phyloP scores from a whole-genome alignment of 2,797 vertebrate genomes.

The Sebastes dallii region DNA sequence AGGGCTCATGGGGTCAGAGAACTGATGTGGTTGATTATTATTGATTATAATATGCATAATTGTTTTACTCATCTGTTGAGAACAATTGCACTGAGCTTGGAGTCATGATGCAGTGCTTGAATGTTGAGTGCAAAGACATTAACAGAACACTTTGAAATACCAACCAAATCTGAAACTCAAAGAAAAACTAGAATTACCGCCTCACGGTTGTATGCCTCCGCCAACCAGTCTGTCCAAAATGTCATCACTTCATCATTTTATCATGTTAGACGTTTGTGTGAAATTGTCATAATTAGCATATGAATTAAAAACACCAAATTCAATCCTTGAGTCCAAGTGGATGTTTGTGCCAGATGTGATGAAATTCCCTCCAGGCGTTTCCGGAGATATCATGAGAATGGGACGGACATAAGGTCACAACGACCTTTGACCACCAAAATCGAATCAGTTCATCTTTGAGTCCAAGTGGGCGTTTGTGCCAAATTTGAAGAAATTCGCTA shows the following conservation, averaged over 20 bases:
- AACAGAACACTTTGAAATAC: conserved; percentile 2
- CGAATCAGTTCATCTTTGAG: no score
- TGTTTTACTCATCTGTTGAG: conserved; percentile 35
- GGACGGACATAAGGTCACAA: no score
- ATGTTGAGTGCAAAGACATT: not conserved
- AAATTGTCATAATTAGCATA: no score
- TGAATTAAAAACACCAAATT: not conserved
- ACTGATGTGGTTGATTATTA: conserved; percentile 62
- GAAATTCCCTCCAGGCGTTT: no score
- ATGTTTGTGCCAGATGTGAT: no score
- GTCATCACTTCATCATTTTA: not conserved
- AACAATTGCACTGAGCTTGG: not conserved
- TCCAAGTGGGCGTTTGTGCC: no score
- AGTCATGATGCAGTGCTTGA: conserved; percentile 20
- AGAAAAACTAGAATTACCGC: not conserved
- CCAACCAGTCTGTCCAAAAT: not conserved
- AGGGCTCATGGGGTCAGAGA: conserved; percentile 47
- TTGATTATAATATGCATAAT: conserved; percentile 56
- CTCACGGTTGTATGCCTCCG: not conserved
- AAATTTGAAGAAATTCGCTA: no score
- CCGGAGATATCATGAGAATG: no score
- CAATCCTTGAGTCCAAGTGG: not conserved
- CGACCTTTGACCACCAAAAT: no score
- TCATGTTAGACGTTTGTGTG: no score
- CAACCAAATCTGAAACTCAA: not conserved